Percentiles rank a stretch among this genome's conserved stretches.
phyloP scores from a whole-genome alignment of 2,113 vertebrate species.

The Cyanoramphus novaezelandiae region DNA sequence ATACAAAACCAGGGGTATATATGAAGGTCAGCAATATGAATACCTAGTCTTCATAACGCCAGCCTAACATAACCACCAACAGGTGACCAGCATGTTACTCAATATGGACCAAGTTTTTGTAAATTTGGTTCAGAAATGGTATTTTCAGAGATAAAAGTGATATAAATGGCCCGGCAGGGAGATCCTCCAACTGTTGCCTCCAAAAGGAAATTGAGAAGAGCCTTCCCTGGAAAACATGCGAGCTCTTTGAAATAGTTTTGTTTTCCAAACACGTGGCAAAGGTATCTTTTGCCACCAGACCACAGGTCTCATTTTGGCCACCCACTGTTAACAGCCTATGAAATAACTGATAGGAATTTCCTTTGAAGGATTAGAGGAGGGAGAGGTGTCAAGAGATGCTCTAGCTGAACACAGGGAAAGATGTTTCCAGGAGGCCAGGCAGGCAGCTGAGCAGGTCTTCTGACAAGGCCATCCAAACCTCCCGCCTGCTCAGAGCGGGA shows the following conservation, averaged over 20 bases:
- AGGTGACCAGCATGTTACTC: not conserved
- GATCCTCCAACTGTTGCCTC: not conserved
- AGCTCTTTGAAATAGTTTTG: not conserved
- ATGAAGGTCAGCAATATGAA: not conserved
- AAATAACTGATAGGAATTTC: not conserved
- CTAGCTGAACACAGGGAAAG: not conserved
- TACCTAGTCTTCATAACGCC: not conserved
- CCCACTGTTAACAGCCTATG: not conserved
- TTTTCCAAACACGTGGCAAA: not conserved
- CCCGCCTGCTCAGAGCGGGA: fast-evolving
- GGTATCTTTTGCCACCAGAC: not conserved
- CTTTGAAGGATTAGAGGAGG: not conserved
- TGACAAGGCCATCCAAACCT: fast-evolving
- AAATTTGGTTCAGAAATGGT: not conserved
- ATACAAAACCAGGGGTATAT: not conserved
- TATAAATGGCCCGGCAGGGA: not conserved
- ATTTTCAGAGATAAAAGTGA: not conserved
- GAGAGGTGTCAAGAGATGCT: not conserved
- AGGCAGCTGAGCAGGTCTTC: not conserved
- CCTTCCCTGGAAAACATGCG: not conserved
- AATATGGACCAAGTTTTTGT: not conserved
- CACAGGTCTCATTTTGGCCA: not conserved
- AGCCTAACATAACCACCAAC: not conserved
- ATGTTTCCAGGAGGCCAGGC: not conserved
- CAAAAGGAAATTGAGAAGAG: not conserved